These are phyloP conservation scores for Neopipo cinnamomea DNA, from an alignment of 2,113 vertebrate genomes.

Conservation along the genomic window DNA sequence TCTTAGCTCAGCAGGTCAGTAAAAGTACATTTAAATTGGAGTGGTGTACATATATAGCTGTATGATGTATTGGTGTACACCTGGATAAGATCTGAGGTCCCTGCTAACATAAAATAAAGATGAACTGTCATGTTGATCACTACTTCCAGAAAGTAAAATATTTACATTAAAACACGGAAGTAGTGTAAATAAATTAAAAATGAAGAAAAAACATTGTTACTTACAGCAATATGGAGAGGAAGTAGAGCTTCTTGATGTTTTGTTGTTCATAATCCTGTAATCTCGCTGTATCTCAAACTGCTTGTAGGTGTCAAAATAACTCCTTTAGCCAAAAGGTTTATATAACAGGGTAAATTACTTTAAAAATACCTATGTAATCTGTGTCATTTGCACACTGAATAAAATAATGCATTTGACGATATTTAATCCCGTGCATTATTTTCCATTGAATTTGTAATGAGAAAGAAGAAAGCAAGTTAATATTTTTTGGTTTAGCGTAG, in stretches of 20 bases:
- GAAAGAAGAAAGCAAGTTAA: background rate
- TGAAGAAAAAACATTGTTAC: background rate
- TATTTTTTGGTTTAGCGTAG: background rate
- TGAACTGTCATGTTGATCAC: background rate
- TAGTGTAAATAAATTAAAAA: background rate
- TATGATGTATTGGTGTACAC: background rate
- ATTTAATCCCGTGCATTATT: background rate
- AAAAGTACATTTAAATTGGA: background rate
- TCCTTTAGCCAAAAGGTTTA: background rate
- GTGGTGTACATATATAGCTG: background rate
- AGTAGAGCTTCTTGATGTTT: background rate
- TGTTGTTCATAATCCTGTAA: background rate
- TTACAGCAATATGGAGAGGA: background rate
- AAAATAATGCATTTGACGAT: background rate
- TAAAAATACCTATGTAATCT: background rate
- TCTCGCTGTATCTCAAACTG: background rate
- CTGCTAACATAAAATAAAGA: background rate
- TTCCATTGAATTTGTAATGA: background rate
- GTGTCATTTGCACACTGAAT: background rate
- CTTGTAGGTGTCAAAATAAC: background rate
- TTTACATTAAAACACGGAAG: background rate
- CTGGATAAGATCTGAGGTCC: background rate
- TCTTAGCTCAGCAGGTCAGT: background rate
- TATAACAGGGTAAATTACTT: background rate
- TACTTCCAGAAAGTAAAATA: background rate